Percentiles rank a stretch among this genome's conserved stretches.
Conservation (phyloP, 2,113 vertebrate species). For the Calyptommatus sinebrachiatus region DNA sequence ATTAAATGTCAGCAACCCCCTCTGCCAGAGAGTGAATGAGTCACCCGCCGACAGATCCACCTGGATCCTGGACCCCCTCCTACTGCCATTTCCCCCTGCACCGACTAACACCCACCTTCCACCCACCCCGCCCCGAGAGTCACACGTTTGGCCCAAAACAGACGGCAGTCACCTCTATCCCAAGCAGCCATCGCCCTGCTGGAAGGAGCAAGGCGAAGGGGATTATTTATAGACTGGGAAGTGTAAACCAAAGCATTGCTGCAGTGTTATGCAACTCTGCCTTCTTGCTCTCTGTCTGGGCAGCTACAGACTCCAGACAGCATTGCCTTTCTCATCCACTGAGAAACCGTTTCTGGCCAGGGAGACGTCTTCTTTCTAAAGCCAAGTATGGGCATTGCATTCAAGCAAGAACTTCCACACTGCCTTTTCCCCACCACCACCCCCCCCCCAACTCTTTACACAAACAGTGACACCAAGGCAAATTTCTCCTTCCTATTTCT, state of each 20-base stretch:
- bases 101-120: background rate
- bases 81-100: background rate
- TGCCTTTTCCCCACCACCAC: background rate
- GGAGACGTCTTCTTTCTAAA: too few relatives aligned
- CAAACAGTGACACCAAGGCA: background rate
- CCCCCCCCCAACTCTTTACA: too few relatives aligned
- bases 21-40: constrained; percentile 34
- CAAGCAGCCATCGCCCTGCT: constrained; percentile 26
- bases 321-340: background rate
- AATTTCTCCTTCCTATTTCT: background rate
- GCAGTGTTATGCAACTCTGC: constrained; percentile 61
- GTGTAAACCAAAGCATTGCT: constrained; percentile 52
- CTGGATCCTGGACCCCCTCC: constrained; percentile 7
- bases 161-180: constrained; percentile 56
- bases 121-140: constrained; percentile 27
- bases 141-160: constrained; percentile 51
- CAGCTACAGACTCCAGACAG: background rate
- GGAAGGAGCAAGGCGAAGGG: constrained; percentile 46
- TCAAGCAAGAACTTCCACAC: background rate
- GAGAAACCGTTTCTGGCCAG: background rate
- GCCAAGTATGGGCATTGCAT: background rate
- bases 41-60: constrained; percentile 46
- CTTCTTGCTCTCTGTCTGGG: background rate
- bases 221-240: constrained; percentile 61
- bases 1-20: constrained; percentile 21